Percentiles rank a stretch among this genome's conserved stretches.
phyloP scores from a whole-genome alignment of 2,113 vertebrate genomes.

The Elephantulus edwardii region DNA sequence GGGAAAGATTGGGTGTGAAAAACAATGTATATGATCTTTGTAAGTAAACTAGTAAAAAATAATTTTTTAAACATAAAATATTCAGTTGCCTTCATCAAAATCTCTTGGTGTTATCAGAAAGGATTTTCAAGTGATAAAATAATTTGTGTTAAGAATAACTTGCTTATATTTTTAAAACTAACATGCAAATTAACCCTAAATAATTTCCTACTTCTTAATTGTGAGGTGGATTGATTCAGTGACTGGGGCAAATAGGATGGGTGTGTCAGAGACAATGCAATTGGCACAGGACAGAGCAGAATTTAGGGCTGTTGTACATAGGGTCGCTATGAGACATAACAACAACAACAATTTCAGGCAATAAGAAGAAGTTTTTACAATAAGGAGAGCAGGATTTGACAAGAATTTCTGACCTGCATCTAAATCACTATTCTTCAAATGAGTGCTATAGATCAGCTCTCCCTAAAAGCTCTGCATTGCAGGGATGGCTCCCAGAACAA shows the following conservation, averaged over 20 bases:
- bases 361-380: no score
- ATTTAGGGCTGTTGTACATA: no score
- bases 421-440: not conserved
- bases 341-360: no score
- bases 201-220: not conserved
- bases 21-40: no score
- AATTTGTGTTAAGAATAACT: not conserved
- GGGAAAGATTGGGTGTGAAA: no score
- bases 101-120: not conserved
- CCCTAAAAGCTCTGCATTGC: not conserved
- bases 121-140: not conserved
- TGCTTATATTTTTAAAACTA: slow-evolving; percentile 44
- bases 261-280: no score
- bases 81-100: not conserved
- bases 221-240: not conserved
- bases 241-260: no score
- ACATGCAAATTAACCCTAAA: not conserved
- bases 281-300: no score
- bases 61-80: no score
- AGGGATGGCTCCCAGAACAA: not conserved
- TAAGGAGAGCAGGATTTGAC: no score
- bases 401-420: not conserved
- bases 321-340: no score
- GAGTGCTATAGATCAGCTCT: not conserved
- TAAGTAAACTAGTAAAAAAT: no score